Conservation (phyloP, 2,113 vertebrate genomes). For the Natator depressus region DNA sequence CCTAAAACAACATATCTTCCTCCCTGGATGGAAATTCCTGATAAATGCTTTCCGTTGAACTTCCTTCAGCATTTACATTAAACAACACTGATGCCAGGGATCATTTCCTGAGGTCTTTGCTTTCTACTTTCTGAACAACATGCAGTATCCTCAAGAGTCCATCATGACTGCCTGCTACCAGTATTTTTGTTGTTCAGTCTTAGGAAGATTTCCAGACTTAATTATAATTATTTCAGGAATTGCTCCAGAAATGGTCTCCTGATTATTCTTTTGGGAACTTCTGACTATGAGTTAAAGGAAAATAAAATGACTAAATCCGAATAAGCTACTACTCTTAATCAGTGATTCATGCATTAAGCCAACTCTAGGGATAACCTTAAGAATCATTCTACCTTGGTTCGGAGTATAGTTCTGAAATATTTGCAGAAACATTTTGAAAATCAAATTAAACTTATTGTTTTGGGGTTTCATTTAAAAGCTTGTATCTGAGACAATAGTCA, state of each 20-base stretch:
- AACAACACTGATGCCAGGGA: slow-evolving; percentile 54
- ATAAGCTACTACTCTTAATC: background rate
- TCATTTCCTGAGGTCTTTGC: slow-evolving; percentile 64
- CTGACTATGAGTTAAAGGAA: background rate
- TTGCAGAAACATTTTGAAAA: background rate
- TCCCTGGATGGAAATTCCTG: slow-evolving; percentile 63
- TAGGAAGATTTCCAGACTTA: background rate
- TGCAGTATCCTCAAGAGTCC: slow-evolving; percentile 14
- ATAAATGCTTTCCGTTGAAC: slow-evolving; percentile 65
- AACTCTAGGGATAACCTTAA: background rate
- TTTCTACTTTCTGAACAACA: slow-evolving; percentile 10
- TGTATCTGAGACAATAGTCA: too few relatives aligned
- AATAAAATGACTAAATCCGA: background rate
- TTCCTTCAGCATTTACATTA: slow-evolving; percentile 53
- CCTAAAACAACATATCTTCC: slow-evolving; percentile 32
- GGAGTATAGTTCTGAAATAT: background rate
- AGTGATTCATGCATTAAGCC: background rate
- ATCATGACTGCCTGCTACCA: background rate
- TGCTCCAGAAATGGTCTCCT: accelerated
- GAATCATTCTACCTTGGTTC: background rate
- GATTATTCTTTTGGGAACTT: background rate
- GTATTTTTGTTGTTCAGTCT: background rate
- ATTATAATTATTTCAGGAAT: background rate
- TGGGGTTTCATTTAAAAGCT: too few relatives aligned
- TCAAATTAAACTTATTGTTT: background rate